Conservation (phyloP, 1,140 invertebrate genomes). For the Neelides sp. region DNA sequence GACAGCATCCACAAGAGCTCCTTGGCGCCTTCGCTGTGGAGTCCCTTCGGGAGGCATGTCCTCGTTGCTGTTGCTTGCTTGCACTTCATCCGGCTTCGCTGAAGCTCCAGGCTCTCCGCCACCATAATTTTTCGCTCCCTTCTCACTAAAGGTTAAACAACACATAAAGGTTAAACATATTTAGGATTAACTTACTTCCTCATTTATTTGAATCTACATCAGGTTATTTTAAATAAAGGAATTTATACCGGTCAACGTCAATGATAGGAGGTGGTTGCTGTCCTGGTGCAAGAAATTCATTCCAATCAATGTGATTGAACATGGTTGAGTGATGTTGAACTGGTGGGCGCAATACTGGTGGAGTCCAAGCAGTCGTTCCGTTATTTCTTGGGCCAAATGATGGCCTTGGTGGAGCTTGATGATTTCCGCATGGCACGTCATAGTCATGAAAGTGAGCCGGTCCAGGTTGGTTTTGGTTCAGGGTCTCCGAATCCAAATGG, state of each 20-base stretch:
- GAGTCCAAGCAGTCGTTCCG: neutral
- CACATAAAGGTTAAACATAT: too few relatives aligned
- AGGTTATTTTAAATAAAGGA: too few relatives aligned
- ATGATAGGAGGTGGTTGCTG: slow-evolving; percentile 1
- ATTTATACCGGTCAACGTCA: too few relatives aligned
- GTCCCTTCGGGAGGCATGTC: slow-evolving; percentile 26
- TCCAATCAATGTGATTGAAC: slow-evolving; percentile 29
- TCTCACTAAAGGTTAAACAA: too few relatives aligned
- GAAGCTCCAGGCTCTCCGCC: too few relatives aligned
- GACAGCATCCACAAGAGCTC: neutral
- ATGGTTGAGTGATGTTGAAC: slow-evolving; percentile 12
- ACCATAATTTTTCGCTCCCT: too few relatives aligned
- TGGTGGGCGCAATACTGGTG: neutral
- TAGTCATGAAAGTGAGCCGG: too few relatives aligned
- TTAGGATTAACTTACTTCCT: too few relatives aligned
- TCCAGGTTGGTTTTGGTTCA: too few relatives aligned
- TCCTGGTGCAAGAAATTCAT: slow-evolving; percentile 28
- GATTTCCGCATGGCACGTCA: neutral
- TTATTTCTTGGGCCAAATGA: neutral
- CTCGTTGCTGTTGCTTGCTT: slow-evolving; percentile 2
- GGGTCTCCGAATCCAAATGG: too few relatives aligned
- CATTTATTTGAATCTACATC: too few relatives aligned
- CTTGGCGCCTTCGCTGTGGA: neutral
- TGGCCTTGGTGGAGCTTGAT: neutral
- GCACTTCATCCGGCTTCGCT: neutral